These are phyloP conservation scores for Brachyopa scutellaris DNA, from an alignment of 2,888 invertebrate species.

Conservation along the genomic window DNA sequence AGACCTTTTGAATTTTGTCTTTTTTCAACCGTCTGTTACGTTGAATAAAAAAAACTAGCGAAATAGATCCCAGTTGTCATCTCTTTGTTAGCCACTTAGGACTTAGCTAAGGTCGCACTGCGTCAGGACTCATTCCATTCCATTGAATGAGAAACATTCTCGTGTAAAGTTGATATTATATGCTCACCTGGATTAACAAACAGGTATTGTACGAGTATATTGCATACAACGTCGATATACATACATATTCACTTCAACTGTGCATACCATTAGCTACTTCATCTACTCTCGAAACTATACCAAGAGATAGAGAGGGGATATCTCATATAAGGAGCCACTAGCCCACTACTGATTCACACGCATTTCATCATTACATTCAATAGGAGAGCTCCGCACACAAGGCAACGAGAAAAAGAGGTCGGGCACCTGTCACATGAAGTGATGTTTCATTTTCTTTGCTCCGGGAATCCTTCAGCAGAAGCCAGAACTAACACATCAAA, in stretches of 20 bases:
- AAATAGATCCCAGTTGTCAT: no score
- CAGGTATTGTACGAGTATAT: no score
- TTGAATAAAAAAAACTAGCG: no score
- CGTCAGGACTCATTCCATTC: no score
- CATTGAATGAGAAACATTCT: no score
- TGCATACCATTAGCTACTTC: constrained; percentile 64
- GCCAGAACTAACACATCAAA: constrained; percentile 12
- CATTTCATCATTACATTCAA: constrained; percentile 50
- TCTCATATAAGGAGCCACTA: background rate
- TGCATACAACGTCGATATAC: no score
- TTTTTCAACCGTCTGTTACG: no score
- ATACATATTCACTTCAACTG: constrained; percentile 44
- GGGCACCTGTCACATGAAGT: constrained; percentile 62
- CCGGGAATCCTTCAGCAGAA: constrained; percentile 43
- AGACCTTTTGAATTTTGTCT: no score
- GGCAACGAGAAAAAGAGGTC: constrained; percentile 24
- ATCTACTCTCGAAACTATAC: constrained; percentile 20
- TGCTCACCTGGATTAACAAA: background rate
- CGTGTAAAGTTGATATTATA: background rate
- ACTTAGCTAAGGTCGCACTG: no score
- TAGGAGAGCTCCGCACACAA: constrained; percentile 1
- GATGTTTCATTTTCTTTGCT: constrained; percentile 58
- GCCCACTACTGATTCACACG: constrained; percentile 18
- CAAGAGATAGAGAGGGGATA: background rate
- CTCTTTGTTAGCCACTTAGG: no score